A percentile compares a stretch with the other conserved stretches of the same genome.
Conservation (phyloP, 2,888 invertebrate genomes). For the Cremastobaeus sp. region DNA sequence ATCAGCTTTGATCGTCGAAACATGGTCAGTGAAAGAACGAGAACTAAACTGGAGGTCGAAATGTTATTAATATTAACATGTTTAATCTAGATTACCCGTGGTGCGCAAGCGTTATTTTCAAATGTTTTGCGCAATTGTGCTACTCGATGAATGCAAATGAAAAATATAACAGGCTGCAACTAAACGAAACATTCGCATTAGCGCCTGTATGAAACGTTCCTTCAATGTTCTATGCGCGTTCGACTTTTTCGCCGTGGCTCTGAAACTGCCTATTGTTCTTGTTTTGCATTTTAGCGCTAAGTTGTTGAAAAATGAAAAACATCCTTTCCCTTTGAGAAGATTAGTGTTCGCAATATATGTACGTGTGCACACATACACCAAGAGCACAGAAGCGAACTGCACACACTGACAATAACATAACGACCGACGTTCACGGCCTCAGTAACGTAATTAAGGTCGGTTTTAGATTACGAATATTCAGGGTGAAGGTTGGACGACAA, state of each 20-base stretch:
- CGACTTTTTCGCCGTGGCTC: too few relatives aligned
- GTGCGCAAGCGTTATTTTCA: too few relatives aligned
- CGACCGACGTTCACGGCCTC: conserved; percentile 56
- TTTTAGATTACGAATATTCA: conserved; percentile 38
- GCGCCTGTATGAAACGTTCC: too few relatives aligned
- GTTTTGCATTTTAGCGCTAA: conserved; percentile 35
- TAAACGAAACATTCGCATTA: too few relatives aligned
- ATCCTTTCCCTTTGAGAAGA: not conserved
- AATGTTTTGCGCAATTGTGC: too few relatives aligned
- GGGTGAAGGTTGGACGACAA: conserved; percentile 44
- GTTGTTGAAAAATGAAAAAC: conserved; percentile 35
- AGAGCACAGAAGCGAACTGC: conserved; percentile 76
- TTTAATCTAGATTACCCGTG: not conserved
- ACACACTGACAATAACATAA: conserved; percentile 76
- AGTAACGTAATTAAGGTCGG: conserved; percentile 55
- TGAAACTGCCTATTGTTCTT: too few relatives aligned
- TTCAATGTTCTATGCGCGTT: too few relatives aligned
- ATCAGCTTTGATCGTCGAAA: conserved; percentile 24
- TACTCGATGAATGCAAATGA: too few relatives aligned
- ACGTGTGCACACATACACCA: conserved; percentile 63
- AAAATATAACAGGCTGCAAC: too few relatives aligned
- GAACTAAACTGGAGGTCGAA: conserved; percentile 4
- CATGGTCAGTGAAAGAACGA: conserved; percentile 16
- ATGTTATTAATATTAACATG: conserved; percentile 3
- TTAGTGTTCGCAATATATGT: conserved; percentile 11